phyloP scores from a whole-genome alignment of 2,113 vertebrate species.

The Xyliphius kryptos region DNA sequence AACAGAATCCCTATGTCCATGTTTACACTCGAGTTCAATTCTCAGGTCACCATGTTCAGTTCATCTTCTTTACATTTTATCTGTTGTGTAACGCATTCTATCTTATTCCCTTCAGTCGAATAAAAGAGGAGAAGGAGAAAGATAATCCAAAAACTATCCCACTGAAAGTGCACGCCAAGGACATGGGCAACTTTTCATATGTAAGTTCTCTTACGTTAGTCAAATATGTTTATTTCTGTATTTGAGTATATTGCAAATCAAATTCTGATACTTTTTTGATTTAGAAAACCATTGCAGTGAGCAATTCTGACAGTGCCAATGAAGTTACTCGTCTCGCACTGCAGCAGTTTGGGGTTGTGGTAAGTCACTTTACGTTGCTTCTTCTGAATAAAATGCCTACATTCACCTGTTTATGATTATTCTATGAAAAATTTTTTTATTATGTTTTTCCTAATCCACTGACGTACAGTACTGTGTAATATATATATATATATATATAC shows the following conservation, averaged over 20 bases:
- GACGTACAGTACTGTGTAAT: too few species aligned
- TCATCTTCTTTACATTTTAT: too few species aligned
- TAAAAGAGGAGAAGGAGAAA: slow-evolving; percentile 84
- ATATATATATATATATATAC: too few species aligned
- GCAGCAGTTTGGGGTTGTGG: slow-evolving; percentile 81
- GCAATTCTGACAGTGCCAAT: slow-evolving; percentile 76
- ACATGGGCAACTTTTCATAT: slow-evolving; percentile 83
- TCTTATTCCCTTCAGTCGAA: slow-evolving; percentile 63
- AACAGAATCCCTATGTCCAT: too few species aligned
- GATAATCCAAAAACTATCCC: slow-evolving; percentile 86
- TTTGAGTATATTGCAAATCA: neutral
- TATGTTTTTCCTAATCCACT: too few species aligned
- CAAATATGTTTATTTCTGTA: neutral
- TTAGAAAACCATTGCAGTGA: slow-evolving; percentile 85
- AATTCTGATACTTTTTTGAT: neutral
- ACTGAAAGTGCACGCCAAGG: slow-evolving; percentile 87
- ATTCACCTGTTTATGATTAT: too few species aligned
- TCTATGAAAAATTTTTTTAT: too few species aligned
- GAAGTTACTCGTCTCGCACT: slow-evolving; percentile 83
- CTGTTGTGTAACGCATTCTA: too few species aligned
- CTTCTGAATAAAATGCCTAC: too few species aligned
- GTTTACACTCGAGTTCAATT: too few species aligned
- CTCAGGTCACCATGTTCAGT: too few species aligned
- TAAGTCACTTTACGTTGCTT: too few species aligned
- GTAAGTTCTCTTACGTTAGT: slow-evolving; percentile 63